Base-by-base conservation (phyloP, 2,888 invertebrate species). In the Drosophila hamatofila region DNA sequence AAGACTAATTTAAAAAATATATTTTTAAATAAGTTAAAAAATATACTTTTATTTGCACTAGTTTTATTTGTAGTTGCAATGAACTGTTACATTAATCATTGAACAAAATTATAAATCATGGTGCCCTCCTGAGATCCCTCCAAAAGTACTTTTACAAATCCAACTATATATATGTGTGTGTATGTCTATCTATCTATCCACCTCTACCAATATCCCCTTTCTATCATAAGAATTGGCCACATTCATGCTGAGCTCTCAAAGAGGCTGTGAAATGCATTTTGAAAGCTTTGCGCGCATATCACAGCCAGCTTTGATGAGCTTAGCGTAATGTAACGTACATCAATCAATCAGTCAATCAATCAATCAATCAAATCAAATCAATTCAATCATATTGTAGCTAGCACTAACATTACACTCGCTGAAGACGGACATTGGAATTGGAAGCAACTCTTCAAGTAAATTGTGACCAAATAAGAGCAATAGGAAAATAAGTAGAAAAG, bases 281-380 rank as follows among this genome's bases (percentile, higher is more conserved):
- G 91, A 61, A 76, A 55, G 85, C 81, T 84, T 89, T 81, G 82
- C 77, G 72, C 93, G 94, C 97, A 97, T 98, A 98, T 98, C 98
- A 98, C 98, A 98, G 97, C 97, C 97, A 97, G 98, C 98, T 97
- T 97, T 97, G 97, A 97, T 96, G 96, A 96, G 96, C 96, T 95
- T 93, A 94, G 92, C 92, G 89, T 89, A 86, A 87, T 87, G 86
- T 88, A 71, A 83, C 74, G 62, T 79, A 87, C 86, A 86, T 86
- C 85, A 85, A 75, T 60, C 83, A 41, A 63, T 62, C 73, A 18
- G 42, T 67, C 57, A 62, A 33, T 44, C 42, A 62, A 52, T 58
- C 35, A 39, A 55, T 59, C 62, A 65, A 60, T 39, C 37, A 61
- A 65, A 60, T 46, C 35, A 48, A 35, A 25, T 42, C 65, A 56